A percentile compares a stretch with the other conserved stretches of the same genome.
phyloP scores from a whole-genome alignment of 1,140 invertebrate genomes.

The Brachystomella parvula region DNA sequence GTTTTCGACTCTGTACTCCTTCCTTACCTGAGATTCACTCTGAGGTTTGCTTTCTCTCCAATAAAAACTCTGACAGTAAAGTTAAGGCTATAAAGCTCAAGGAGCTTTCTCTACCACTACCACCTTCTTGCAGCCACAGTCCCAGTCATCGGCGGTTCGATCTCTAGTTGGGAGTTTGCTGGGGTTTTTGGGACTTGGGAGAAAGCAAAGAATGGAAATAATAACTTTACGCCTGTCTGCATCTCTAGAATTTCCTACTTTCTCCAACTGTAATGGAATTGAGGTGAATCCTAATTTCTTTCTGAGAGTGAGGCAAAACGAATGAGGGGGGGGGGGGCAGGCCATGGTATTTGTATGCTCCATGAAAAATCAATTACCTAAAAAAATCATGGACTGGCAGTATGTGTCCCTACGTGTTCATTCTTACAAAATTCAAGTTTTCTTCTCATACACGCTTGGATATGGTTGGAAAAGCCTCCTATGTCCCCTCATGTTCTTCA shows the following conservation, averaged over 20 bases:
- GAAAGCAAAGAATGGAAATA: constrained; percentile 5
- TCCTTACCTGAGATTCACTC: not conserved
- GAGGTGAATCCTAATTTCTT: not conserved
- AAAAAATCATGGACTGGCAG: not conserved
- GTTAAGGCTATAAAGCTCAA: not conserved
- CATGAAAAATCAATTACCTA: not conserved
- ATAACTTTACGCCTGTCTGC: constrained; percentile 10
- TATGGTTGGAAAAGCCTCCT: no score
- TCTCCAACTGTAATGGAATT: not conserved
- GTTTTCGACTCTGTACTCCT: not conserved
- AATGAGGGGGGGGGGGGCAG: no score
- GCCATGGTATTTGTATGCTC: not conserved
- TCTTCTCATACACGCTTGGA: no score
- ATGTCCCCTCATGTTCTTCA: no score
- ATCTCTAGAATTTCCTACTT: not conserved
- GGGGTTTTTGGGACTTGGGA: not conserved
- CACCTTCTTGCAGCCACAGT: no score
- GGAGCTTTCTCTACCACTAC: not conserved
- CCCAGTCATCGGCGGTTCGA: no score
- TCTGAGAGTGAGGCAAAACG: not conserved
- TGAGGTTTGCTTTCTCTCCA: not conserved
- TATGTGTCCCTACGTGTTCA: not conserved
- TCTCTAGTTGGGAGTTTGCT: no score
- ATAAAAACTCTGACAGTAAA: not conserved
- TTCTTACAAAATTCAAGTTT: not conserved